These are phyloP conservation scores for Dichetophora obliterata DNA, from an alignment of 2,888 invertebrate genomes.

Conservation along the genomic window DNA sequence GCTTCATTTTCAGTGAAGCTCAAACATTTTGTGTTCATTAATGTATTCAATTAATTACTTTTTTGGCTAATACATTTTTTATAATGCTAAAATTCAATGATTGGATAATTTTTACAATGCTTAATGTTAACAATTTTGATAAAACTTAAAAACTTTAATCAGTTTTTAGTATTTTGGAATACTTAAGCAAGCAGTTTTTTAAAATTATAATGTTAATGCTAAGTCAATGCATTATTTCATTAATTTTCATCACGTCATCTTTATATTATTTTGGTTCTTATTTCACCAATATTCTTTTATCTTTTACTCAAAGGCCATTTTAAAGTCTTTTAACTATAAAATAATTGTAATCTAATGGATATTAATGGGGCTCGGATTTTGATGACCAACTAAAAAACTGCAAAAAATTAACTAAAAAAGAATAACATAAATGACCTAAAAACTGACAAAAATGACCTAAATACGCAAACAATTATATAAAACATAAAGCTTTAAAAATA, in stretches of 20 bases:
- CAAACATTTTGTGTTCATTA: no score
- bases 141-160: neutral
- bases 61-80: no score
- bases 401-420: no score
- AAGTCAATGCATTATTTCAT: neutral
- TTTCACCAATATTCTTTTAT: slow-evolving; percentile 45
- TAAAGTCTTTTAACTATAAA: slow-evolving; percentile 52
- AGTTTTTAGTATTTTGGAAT: slow-evolving; percentile 27
- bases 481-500: no score
- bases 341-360: neutral
- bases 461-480: no score
- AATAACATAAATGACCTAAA: no score
- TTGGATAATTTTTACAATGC: neutral
- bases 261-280: neutral
- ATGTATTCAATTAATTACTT: no score
- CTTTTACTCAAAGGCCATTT: slow-evolving; percentile 53
- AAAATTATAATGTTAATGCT: no score
- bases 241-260: neutral
- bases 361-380: no score
- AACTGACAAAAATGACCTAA: no score
- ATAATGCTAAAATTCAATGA: neutral
- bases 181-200: slow-evolving; percentile 35
- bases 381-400: no score
- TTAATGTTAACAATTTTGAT: neutral
- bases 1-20: no score